phyloP scores from a whole-genome alignment of 2,797 vertebrate genomes.

The Tadarida brasiliensis region DNA sequence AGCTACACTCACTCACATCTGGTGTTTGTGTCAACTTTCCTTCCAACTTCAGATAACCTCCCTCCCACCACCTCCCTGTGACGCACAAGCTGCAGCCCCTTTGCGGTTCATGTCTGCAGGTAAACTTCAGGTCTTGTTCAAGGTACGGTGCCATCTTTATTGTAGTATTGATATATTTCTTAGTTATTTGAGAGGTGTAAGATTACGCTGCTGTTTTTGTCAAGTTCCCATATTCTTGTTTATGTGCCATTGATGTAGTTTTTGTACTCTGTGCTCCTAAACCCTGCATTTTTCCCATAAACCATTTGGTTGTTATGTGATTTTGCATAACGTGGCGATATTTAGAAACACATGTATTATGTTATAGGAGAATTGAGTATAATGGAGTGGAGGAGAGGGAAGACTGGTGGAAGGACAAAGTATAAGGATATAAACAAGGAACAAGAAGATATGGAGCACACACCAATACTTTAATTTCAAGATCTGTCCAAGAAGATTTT shows the following conservation, averaged over 20 bases:
- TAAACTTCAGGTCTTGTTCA: constrained; percentile 45
- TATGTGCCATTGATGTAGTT: not conserved
- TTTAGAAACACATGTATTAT: not conserved
- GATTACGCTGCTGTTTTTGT: not conserved
- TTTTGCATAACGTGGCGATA: not conserved
- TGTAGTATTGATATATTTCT: constrained; percentile 20
- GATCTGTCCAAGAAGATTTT: constrained; percentile 34
- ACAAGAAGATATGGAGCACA: not conserved
- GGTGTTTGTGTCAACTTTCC: constrained; percentile 47
- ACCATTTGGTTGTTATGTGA: not conserved
- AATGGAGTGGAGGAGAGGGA: not conserved
- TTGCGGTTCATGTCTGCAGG: not conserved
- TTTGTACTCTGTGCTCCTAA: not conserved
- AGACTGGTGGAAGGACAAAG: constrained; percentile 1
- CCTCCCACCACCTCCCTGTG: not conserved
- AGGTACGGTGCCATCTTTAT: not conserved
- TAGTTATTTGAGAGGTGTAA: not conserved
- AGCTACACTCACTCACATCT: not conserved
- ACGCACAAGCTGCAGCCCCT: not conserved
- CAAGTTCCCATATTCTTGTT: not conserved
- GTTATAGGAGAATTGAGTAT: not conserved
- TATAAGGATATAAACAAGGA: constrained; percentile 52
- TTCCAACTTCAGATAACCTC: constrained; percentile 50
- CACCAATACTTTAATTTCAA: constrained; percentile 27
- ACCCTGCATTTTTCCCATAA: not conserved